These are phyloP conservation scores for Hofmannophila pseudospretella DNA, from an alignment of 2,888 invertebrate genomes.

Conservation along the genomic window DNA sequence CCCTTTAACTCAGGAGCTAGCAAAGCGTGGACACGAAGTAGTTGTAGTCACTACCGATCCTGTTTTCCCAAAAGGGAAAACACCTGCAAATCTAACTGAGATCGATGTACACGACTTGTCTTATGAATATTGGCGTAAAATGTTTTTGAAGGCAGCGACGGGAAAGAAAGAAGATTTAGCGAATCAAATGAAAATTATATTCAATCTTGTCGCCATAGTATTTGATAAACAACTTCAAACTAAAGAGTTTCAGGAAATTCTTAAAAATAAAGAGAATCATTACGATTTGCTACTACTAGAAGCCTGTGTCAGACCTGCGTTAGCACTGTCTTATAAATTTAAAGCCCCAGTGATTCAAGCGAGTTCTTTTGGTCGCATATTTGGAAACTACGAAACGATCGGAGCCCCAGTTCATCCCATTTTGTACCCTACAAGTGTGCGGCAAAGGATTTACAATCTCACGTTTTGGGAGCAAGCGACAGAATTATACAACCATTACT, in stretches of 20 bases:
- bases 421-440: slow-evolving; percentile 16
- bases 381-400: slow-evolving; percentile 12
- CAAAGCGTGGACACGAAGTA: slow-evolving; percentile 59
- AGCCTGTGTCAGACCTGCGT: slow-evolving; percentile 19
- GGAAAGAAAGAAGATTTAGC: slow-evolving; percentile 13
- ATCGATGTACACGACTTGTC: slow-evolving; percentile 45
- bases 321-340: slow-evolving; percentile 25
- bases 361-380: slow-evolving; percentile 28
- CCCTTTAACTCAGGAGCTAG: slow-evolving; percentile 49
- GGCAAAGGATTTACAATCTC: slow-evolving; percentile 23
- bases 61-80: slow-evolving; percentile 29
- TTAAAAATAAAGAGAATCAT: slow-evolving; percentile 19
- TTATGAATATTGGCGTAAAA: slow-evolving; percentile 23
- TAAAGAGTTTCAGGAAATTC: slow-evolving; percentile 22
- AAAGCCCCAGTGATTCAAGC: slow-evolving; percentile 34
- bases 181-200: slow-evolving; percentile 6
- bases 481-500: slow-evolving; percentile 16
- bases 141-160: slow-evolving; percentile 11
- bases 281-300: slow-evolving; percentile 37
- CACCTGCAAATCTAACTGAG: slow-evolving; percentile 49
- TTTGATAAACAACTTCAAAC: slow-evolving; percentile 23
- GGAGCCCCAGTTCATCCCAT: slow-evolving; percentile 25
- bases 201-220: slow-evolving; percentile 7
- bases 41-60: slow-evolving; percentile 58
- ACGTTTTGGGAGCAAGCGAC: slow-evolving; percentile 25